Conservation (phyloP, 1,140 invertebrate genomes). For the Heliconius congener region DNA sequence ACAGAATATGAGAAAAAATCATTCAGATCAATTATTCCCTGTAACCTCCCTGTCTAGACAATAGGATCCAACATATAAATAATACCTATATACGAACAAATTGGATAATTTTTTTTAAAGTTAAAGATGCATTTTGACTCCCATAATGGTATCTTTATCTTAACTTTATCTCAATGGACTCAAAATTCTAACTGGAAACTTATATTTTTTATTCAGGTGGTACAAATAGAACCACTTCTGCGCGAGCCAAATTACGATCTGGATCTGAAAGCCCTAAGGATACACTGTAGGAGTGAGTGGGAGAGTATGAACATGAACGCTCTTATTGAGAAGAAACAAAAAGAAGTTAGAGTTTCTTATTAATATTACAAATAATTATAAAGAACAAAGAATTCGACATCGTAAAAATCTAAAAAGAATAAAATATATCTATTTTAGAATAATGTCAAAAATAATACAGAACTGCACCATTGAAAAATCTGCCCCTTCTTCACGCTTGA, state of each 20-base stretch:
- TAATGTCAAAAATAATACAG: no score
- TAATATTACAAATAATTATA: neutral
- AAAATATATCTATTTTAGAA: neutral
- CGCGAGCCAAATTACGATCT: constrained; percentile 61
- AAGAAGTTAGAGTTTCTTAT: constrained; percentile 44
- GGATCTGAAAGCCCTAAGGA: constrained; percentile 63
- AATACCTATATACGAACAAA: no score
- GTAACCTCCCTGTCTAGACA: no score
- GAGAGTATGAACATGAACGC: constrained; percentile 62
- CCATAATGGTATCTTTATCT: no score
- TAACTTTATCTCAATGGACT: no score
- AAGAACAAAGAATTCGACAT: neutral
- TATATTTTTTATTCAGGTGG: constrained; percentile 48
- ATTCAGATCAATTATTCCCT: neutral
- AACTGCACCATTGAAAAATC: no score
- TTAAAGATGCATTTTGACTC: no score
- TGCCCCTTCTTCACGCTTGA: no score
- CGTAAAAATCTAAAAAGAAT: neutral
- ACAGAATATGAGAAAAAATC: no score
- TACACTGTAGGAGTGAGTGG: constrained; percentile 68
- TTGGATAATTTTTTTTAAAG: no score
- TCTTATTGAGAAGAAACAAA: constrained; percentile 64
- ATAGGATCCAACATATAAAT: no score
- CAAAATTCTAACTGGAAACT: no score
- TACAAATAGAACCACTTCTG: constrained; percentile 60